Evolutionary conservation across 64 coral and sea anemone genomes (phyloP).

Genomic region (Astreopora myriophthalma): DNA sequence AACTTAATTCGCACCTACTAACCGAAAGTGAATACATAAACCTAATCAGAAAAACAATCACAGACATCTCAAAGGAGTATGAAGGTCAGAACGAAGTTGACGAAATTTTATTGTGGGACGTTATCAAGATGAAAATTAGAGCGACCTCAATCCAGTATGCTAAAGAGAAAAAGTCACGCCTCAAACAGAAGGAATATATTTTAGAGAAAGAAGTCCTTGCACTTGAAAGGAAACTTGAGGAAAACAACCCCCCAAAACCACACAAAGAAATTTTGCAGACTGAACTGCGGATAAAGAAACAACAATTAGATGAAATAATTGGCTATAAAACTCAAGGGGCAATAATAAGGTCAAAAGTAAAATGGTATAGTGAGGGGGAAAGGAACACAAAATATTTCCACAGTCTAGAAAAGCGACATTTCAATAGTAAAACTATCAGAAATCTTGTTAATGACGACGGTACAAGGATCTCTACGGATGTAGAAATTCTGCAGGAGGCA

Average conservation of each 20-base stretch:
- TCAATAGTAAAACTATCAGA: neutral
- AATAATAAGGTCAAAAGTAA: constrained; percentile 6
- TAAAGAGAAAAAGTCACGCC: too few species aligned
- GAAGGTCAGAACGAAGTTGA: too few species aligned
- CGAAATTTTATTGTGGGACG: neutral
- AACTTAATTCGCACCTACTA: neutral
- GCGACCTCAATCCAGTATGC: neutral
- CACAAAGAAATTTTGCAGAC: neutral
- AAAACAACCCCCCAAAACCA: neutral
- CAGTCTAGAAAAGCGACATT: neutral
- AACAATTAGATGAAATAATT: neutral
- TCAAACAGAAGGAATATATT: too few species aligned
- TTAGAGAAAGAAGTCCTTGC: too few species aligned
- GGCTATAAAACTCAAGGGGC: neutral
- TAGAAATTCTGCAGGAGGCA: too few species aligned
- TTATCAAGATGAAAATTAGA: neutral
- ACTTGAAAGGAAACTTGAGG: too few species aligned
- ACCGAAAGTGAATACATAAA: neutral
- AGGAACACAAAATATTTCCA: neutral
- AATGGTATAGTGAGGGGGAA: constrained; percentile 24
- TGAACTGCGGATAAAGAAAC: neutral
- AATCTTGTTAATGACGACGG: too few species aligned
- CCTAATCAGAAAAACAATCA: neutral
- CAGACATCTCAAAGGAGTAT: too few species aligned
- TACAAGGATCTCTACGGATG: too few species aligned